phyloP scores from a whole-genome alignment of 1,140 invertebrate species.

The Drosophila sturtevanti region DNA sequence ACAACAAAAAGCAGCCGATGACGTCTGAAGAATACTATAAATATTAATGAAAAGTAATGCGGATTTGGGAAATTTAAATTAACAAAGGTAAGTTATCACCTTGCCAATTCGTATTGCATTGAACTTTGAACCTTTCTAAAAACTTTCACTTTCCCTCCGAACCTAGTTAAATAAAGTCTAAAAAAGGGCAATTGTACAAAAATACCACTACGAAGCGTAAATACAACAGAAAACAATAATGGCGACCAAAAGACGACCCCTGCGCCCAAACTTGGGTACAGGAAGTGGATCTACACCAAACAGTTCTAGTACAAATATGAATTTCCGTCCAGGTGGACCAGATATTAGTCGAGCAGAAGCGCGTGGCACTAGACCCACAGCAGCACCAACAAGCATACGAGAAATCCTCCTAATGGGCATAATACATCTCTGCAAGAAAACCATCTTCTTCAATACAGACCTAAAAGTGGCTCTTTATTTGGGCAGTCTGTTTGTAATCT shows the following conservation, averaged over 20 bases:
- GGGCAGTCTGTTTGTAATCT: constrained; percentile 90
- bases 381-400: constrained; percentile 90
- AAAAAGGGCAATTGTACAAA: constrained; percentile 59
- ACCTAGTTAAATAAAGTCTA: constrained; percentile 51
- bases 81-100: background rate
- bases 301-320: constrained; percentile 64
- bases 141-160: constrained; percentile 56
- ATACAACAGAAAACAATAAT: constrained; percentile 28
- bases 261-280: constrained; percentile 56
- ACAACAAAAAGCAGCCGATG: constrained; percentile 12
- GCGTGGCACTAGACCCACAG: constrained; percentile 87
- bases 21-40: background rate
- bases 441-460: constrained; percentile 92
- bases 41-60: constrained; percentile 4
- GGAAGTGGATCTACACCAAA: constrained; percentile 12
- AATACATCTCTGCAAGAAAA: constrained; percentile 93
- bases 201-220: constrained; percentile 21
- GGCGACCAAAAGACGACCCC: constrained; percentile 74
- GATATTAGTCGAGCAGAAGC: constrained; percentile 70
- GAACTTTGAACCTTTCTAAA: constrained; percentile 64
- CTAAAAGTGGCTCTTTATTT: constrained; percentile 94
- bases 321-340: constrained; percentile 75
- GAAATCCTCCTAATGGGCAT: constrained; percentile 92
- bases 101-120: background rate
- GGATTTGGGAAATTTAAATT: background rate